These are phyloP conservation scores for Ceratoteleas bidentatus DNA, from an alignment of 1,140 invertebrate genomes.

Conservation along the genomic window DNA sequence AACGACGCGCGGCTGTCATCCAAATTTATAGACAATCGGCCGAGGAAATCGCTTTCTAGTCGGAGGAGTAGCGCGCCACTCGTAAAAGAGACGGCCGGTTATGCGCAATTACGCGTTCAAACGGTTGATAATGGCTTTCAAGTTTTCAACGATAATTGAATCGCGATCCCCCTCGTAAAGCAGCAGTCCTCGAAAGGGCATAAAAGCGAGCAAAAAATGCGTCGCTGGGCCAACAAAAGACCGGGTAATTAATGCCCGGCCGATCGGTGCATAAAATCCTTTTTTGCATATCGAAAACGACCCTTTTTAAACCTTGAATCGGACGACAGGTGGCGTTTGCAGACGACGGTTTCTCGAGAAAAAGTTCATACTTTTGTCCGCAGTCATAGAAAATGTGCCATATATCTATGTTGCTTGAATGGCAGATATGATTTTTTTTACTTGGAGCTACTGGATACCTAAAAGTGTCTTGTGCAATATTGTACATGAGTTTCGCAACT, in stretches of 20 bases:
- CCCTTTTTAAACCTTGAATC: no score
- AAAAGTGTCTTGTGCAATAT: no score
- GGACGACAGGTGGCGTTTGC: no score
- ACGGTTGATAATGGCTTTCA: slow-evolving; percentile 71
- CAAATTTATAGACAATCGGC: slow-evolving; percentile 64
- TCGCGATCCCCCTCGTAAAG: slow-evolving; percentile 67
- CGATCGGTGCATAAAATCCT: slow-evolving; percentile 3
- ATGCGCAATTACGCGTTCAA: slow-evolving; percentile 75
- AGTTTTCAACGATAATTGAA: slow-evolving; percentile 75
- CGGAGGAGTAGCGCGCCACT: slow-evolving; percentile 49
- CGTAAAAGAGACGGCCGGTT: slow-evolving; percentile 68
- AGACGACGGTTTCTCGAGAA: no score
- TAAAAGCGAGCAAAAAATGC: slow-evolving; percentile 34
- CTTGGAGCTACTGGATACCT: no score
- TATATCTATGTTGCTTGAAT: no score
- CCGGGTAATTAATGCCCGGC: slow-evolving; percentile 34
- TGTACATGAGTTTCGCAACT: no score
- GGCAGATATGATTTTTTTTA: no score
- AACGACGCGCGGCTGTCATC: slow-evolving; percentile 60
- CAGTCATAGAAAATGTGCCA: no score
- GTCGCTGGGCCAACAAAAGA: slow-evolving; percentile 27
- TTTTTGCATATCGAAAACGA: slow-evolving; percentile 19
- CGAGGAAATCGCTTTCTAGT: slow-evolving; percentile 64
- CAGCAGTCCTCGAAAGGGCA: slow-evolving; percentile 38
- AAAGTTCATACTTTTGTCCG: no score